Evolutionary conservation across 2,888 invertebrate genomes (phyloP), one percentile per base, ranked within the genome.

Genomic region (Caenorhabditis sp.): DNA sequence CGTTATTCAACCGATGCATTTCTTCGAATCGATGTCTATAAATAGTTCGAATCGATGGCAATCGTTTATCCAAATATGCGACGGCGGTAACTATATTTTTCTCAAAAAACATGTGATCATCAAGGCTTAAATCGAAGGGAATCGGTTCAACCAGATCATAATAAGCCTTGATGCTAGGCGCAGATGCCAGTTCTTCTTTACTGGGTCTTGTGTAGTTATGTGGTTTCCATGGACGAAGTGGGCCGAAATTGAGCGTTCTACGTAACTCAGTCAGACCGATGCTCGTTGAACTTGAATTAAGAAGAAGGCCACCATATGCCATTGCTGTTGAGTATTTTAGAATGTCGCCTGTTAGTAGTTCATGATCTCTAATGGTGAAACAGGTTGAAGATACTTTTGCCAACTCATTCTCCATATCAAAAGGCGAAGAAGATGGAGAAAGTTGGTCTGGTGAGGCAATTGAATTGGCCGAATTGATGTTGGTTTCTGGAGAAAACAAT

Each of bases 341-440:
- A 50, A 64, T 23, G 21, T 58, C 43, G 12, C 64, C 64, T 24
- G 64, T 14, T 43, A 64, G 58, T 23, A 55, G 26, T 24, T 64
- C 64, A 55, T 58, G 49, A 50, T 64, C 36, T 24, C 58, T 21
- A 1, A 49, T 26, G 58, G 49, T 58, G 5, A 64, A 26, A 58
- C 64, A 64, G 58, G 64, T n/a, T n/a, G 57, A 37, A 43, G 64
- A 31, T 1, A 64, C 50, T 43, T 64, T 64, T 43, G 64, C 49
- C 4, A 64, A 43, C 50, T 64, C 64, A 23, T 58, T 53, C 14
- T 53, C 53, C 8, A 53, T 17, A 53, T 10, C 14, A 53, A 53
- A 53, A 6, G 5, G 53, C 14, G 53, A 53, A 14, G 53, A 53
- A 6, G 53, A 53, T 23, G 53, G 14, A 8, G 53, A 21, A n/a